phyloP scores from a whole-genome alignment of 2,888 invertebrate species.

The Drosophila mayaguana region DNA sequence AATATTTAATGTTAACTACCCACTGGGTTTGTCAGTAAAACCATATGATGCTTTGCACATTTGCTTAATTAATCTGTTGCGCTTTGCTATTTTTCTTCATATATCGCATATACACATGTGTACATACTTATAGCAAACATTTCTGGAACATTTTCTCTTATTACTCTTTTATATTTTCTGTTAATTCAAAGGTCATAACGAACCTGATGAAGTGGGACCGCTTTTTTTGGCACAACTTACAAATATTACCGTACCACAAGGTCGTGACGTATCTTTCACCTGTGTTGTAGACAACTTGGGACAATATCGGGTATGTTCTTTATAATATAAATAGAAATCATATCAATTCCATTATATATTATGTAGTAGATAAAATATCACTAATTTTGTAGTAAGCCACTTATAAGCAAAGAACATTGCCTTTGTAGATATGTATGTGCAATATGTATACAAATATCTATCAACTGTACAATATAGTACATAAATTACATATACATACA shows the following conservation, averaged over 20 bases:
- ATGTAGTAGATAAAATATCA: background rate
- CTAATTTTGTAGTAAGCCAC: background rate
- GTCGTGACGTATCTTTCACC: constrained; percentile 94
- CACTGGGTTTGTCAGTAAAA: background rate
- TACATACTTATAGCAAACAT: too few species aligned
- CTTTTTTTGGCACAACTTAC: constrained; percentile 94
- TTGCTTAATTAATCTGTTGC: constrained; percentile 13
- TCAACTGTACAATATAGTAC: background rate
- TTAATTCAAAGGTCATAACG: constrained; percentile 88
- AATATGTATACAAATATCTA: background rate
- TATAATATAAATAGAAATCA: background rate
- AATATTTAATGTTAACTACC: background rate
- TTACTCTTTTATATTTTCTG: constrained; percentile 16
- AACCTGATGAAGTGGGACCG: constrained; percentile 88
- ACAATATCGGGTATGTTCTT: constrained; percentile 90
- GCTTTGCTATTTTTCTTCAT: background rate
- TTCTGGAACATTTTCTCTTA: constrained; percentile 6
- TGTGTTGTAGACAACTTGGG: constrained; percentile 96
- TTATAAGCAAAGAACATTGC: background rate
- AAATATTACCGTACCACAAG: constrained; percentile 94
- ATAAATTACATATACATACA: background rate
- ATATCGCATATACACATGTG: background rate
- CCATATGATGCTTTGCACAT: constrained; percentile 14
- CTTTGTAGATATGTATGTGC: background rate
- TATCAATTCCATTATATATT: background rate